Percentiles rank a stretch among this genome's conserved stretches.
Conservation (phyloP, 2,888 invertebrate species). For the Macrosoma leucophasiata region DNA sequence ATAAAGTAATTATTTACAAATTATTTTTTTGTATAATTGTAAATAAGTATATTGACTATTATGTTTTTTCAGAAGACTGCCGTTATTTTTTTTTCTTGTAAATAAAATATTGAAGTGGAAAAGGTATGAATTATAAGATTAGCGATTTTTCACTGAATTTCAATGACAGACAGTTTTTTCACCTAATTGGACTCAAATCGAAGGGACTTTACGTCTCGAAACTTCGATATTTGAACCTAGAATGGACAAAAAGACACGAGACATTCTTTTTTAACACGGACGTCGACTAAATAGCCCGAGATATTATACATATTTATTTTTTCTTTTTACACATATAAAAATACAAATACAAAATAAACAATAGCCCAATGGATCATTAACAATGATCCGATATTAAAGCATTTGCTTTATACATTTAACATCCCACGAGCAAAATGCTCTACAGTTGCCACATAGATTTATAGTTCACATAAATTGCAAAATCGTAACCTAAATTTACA, state of each 20-base stretch:
- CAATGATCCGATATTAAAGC: constrained; percentile 45
- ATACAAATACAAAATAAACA: constrained; percentile 44
- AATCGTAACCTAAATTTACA: constrained; percentile 29
- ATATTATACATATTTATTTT: constrained; percentile 43
- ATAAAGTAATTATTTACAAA: constrained; percentile 60
- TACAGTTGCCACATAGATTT: constrained; percentile 66
- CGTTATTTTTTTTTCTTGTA: constrained; percentile 54
- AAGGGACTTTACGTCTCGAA: constrained; percentile 21
- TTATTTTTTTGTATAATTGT: constrained; percentile 55
- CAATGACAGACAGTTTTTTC: constrained; percentile 32
- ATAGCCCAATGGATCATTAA: constrained; percentile 65
- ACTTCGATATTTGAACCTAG: constrained; percentile 41
- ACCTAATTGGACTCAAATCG: constrained; percentile 37
- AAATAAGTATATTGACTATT: constrained; percentile 47
- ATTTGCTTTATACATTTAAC: constrained; percentile 33
- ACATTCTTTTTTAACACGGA: constrained; percentile 60
- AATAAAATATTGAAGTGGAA: constrained; percentile 46
- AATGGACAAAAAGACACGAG: constrained; percentile 50
- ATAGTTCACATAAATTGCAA: constrained; percentile 46
- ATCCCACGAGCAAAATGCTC: constrained; percentile 40
- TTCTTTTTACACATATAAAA: constrained; percentile 43
- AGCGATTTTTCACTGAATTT: constrained; percentile 69
- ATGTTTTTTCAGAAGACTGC: constrained; percentile 72
- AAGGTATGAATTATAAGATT: constrained; percentile 46
- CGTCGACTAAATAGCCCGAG: constrained; percentile 61